Conservation (phyloP, 2,113 vertebrate genomes). For the Xerus inauris region DNA sequence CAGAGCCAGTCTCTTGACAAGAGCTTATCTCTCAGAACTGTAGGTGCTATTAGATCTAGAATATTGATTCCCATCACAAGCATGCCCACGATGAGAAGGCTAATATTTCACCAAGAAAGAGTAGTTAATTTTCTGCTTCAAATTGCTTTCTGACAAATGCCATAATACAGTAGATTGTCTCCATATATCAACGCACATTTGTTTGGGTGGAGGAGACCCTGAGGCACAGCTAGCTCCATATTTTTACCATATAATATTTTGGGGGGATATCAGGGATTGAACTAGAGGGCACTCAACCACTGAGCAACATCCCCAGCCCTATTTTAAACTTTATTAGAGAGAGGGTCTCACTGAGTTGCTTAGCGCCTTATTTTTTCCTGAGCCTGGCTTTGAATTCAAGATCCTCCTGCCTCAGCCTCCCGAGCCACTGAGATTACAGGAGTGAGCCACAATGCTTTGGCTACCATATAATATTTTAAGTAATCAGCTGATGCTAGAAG, state of each 20-base stretch:
- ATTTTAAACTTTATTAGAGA: too few relatives aligned
- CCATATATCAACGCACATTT: not conserved
- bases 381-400: too few relatives aligned
- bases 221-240: not conserved
- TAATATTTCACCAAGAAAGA: slow-evolving; percentile 12
- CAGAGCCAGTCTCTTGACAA: not conserved
- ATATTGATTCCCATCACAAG: slow-evolving; percentile 7
- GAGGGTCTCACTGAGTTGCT: too few relatives aligned
- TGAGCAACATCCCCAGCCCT: too few relatives aligned
- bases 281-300: too few relatives aligned
- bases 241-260: not conserved
- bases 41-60: not conserved
- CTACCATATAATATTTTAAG: not conserved
- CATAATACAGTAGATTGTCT: not conserved
- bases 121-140: not conserved
- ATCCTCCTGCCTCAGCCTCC: too few relatives aligned
- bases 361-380: too few relatives aligned
- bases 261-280: too few relatives aligned
- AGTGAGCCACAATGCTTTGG: too few relatives aligned
- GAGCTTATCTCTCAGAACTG: not conserved
- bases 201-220: not conserved
- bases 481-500: slow-evolving; percentile 51
- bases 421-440: too few relatives aligned
- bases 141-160: slow-evolving; percentile 8
- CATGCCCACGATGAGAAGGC: not conserved